Percentiles rank a stretch among this genome's conserved stretches.
These are phyloP conservation scores for Bombus picipes DNA, from an alignment of 1,140 invertebrate species.

Conservation along the genomic window DNA sequence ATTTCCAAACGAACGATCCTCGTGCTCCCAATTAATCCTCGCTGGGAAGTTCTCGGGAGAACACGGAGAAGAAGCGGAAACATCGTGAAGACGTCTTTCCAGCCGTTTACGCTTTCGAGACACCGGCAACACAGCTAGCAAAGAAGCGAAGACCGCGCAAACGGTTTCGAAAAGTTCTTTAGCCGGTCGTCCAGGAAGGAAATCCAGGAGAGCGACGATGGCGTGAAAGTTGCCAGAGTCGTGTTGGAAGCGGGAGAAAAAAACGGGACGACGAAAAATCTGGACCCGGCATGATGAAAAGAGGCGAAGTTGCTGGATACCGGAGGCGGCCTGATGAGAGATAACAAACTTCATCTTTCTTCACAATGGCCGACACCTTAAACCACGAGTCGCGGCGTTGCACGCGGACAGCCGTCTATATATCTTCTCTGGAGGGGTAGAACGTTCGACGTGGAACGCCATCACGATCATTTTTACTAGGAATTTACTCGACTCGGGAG, in stretches of 20 bases:
- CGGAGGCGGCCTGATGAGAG: constrained; percentile 56
- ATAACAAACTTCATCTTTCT: constrained; percentile 65
- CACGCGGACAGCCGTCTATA: constrained; percentile 26
- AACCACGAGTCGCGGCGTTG: background rate
- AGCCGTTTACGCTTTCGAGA: constrained; percentile 62
- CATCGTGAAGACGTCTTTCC: constrained; percentile 42
- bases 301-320: constrained; percentile 34
- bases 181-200: constrained; percentile 7
- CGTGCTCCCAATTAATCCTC: background rate
- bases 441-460: background rate
- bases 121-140: constrained; percentile 19
- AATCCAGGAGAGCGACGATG: background rate
- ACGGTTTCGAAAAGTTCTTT: constrained; percentile 47
- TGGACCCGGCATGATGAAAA: constrained; percentile 47
- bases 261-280: constrained; percentile 61
- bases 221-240: constrained; percentile 52
- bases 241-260: constrained; percentile 43
- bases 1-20: background rate
- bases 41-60: background rate
- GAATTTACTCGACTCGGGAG: background rate
- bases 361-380: background rate
- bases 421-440: constrained; percentile 3
- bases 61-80: background rate
- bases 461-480: constrained; percentile 17
- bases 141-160: background rate